Percentiles rank a stretch among this genome's conserved stretches.
Conservation (phyloP, 92 coral and sea anemone genomes). For the Zoanthus gigantus region DNA sequence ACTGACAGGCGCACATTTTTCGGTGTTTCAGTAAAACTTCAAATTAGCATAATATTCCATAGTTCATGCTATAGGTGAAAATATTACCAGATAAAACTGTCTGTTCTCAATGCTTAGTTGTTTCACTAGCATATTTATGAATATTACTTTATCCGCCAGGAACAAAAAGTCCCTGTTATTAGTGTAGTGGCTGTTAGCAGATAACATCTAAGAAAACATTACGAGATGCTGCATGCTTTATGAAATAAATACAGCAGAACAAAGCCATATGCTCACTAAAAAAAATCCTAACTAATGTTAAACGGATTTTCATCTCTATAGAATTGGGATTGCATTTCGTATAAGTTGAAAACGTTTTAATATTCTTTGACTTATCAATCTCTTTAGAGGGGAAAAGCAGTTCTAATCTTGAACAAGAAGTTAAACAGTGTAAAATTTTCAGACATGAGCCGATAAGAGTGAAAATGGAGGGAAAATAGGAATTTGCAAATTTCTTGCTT, state of each 20-base stretch:
- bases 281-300: not conserved
- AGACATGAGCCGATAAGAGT: not conserved
- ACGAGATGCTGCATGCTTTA: not conserved
- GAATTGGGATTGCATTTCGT: too few relatives aligned
- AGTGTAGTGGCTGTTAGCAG: constrained; percentile 9
- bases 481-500: not conserved
- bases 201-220: constrained; percentile 32
- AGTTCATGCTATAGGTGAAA: not conserved
- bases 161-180: not conserved
- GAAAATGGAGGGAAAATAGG: not conserved
- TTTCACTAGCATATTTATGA: not conserved
- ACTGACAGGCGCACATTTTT: not conserved
- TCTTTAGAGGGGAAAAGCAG: too few relatives aligned
- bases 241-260: not conserved
- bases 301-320: not conserved
- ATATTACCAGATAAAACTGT: constrained; percentile 10
- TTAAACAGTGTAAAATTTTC: not conserved
- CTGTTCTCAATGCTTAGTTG: not conserved
- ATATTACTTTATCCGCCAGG: constrained; percentile 26
- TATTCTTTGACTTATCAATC: too few relatives aligned
- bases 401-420: too few relatives aligned
- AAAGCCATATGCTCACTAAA: not conserved
- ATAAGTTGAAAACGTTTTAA: too few relatives aligned
- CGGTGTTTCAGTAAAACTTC: not conserved
- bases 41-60: not conserved